Conservation (phyloP, 2,797 vertebrate genomes). For the Oreochromis grahami region DNA sequence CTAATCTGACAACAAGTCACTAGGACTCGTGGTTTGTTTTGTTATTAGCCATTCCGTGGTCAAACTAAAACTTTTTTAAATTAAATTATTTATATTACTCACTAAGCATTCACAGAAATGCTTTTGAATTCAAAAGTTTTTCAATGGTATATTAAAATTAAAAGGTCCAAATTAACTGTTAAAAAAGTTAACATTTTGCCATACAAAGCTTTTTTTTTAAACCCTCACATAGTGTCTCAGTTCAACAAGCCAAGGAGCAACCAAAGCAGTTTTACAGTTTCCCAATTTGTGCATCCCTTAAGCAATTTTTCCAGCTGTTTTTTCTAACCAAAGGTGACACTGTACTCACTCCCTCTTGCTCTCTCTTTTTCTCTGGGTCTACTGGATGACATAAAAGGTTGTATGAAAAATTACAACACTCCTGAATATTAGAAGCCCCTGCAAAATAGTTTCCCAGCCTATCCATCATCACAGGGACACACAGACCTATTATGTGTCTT, state of each 20-base stretch:
- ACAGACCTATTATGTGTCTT: neutral
- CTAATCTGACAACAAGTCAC: neutral
- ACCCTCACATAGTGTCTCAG: neutral
- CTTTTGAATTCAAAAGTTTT: neutral
- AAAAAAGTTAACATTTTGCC: neutral
- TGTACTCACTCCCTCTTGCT: neutral
- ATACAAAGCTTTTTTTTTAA: neutral
- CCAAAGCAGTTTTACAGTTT: neutral
- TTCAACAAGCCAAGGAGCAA: slow-evolving; percentile 10
- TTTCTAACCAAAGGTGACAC: slow-evolving; percentile 26
- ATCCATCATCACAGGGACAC: slow-evolving; percentile 56
- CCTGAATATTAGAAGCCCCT: slow-evolving; percentile 53
- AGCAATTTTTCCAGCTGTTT: slow-evolving; percentile 10
- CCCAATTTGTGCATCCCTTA: slow-evolving; percentile 16
- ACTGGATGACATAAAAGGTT: slow-evolving; percentile 59
- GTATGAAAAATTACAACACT: slow-evolving; percentile 59
- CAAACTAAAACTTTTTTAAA: neutral
- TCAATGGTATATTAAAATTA: neutral
- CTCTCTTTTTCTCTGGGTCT: neutral
- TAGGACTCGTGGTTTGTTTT: neutral
- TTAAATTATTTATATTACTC: neutral
- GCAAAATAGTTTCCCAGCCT: slow-evolving; percentile 45
- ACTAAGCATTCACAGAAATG: neutral
- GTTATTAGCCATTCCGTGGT: too few relatives aligned
- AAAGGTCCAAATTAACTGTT: neutral